Evolutionary conservation across 2,888 invertebrate genomes (phyloP).

Genomic region (Hirtodrosophila alboralis): DNA sequence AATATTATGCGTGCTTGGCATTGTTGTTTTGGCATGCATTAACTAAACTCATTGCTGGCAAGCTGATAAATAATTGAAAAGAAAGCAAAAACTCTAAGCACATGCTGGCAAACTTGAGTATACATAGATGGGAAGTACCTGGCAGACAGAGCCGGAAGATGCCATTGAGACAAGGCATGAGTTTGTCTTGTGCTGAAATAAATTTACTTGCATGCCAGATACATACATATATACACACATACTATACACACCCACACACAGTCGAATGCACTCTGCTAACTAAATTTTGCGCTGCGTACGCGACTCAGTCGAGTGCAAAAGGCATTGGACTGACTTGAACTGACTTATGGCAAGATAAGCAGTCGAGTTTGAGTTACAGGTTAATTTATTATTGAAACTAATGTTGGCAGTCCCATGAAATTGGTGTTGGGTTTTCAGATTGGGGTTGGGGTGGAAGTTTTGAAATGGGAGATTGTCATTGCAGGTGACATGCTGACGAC

Average conservation of each 20-base stretch:
- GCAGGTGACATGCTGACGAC: constrained; percentile 52
- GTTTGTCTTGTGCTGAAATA: constrained; percentile 53
- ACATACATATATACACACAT: constrained; percentile 23
- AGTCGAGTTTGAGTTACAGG: constrained; percentile 63
- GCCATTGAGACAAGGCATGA: constrained; percentile 48
- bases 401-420: constrained; percentile 53
- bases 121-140: constrained; percentile 23
- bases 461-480: too few species aligned
- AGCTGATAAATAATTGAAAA: constrained; percentile 60
- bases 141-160: constrained; percentile 41
- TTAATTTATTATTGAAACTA: constrained; percentile 78
- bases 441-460: neutral
- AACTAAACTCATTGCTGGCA: constrained; percentile 40
- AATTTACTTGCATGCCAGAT: constrained; percentile 60
- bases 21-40: constrained; percentile 49
- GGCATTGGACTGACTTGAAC: constrained; percentile 60
- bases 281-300: constrained; percentile 51
- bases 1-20: constrained; percentile 46
- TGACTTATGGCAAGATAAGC: constrained; percentile 60
- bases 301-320: constrained; percentile 60
- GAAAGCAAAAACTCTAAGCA: constrained; percentile 40
- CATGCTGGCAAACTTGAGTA: constrained; percentile 19
- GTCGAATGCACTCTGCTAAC: constrained; percentile 48
- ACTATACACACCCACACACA: constrained; percentile 6
- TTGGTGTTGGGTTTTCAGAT: neutral